Evolutionary conservation across 2,888 invertebrate species (phyloP).

Genomic region (Agelastica alni): DNA sequence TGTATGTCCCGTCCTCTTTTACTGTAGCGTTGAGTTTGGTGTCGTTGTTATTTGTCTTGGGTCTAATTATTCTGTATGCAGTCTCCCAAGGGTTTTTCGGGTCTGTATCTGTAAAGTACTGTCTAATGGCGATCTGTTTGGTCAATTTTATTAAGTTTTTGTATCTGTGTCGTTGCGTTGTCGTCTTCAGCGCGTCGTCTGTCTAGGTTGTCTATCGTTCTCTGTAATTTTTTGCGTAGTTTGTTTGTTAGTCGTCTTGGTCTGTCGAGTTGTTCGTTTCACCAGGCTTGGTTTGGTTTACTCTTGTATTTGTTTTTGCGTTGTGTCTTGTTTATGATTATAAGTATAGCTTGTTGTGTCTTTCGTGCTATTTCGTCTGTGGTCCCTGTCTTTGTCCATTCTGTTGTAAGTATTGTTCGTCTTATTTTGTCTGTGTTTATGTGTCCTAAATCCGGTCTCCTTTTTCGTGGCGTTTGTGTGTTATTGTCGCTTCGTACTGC

Average conservation of each 20-base stretch:
- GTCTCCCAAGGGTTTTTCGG: constrained; percentile 12
- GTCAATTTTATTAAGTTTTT: constrained; percentile 1
- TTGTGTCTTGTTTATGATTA: not conserved
- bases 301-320: not conserved
- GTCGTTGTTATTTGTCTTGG: not conserved
- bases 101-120: constrained; percentile 1
- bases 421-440: not conserved
- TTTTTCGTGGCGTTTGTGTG: not conserved
- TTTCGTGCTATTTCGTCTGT: not conserved
- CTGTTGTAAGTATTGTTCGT: not conserved
- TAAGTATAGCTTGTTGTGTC: not conserved
- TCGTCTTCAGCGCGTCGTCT: not conserved
- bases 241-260: not conserved
- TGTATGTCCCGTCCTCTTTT: constrained; percentile 17
- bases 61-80: not conserved
- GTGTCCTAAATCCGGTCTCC: not conserved
- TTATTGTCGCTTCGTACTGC: not conserved
- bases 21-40: not conserved
- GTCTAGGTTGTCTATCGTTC: not conserved
- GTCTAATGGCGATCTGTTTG: not conserved
- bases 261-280: not conserved
- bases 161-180: not conserved
- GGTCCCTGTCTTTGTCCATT: not conserved
- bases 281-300: not conserved
- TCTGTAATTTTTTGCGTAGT: not conserved